Base-by-base conservation (phyloP, 1,140 invertebrate species). In the Aphelinus certus region DNA sequence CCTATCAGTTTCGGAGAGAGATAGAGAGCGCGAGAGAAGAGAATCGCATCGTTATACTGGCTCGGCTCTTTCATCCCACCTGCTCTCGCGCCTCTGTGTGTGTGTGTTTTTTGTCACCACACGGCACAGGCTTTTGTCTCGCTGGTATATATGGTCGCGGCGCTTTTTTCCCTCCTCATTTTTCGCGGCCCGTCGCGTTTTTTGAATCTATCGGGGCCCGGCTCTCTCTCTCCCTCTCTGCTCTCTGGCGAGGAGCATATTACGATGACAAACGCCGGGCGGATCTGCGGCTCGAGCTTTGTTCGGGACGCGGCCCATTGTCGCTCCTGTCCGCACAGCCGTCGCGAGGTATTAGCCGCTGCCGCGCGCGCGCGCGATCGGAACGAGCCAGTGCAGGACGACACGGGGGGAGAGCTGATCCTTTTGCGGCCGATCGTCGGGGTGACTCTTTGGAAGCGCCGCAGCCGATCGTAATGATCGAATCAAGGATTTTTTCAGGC, bases 201-300 rank as follows among this genome's bases (percentile, higher is more conserved):
- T 82, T 78, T 51, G 74, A 71, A 81, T 77, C 76, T 80, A 81
- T 81, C 79, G 78, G 75, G 77, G 58, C 43, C 43, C 7, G 10
- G 7, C 67, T 9, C 0, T 68, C 46, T 7, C 0, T 57, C 9
- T 57, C 2, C 9, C 7, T 62, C 53, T 71, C 46, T 63, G 26
- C 63, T 61, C 47, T 10, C n/a, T 45, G 42, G 58, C 7, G 45
- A 53, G 45, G 43, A n/a, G n/a, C 64, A 49, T 66, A 66, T 66
- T 56, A 56, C 45, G 45, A 26, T 42, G n/a, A 26, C 60, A 60
- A 69, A 60, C 67, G 26, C 26, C 26, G n/a, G 61, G 58, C 51
- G 45, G 61, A 58, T 7, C 26, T 26, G 26, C 26, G 26, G 26
- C 26, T 26, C 26, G 26, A 26, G 26, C 26, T 26, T 26, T 26